phyloP scores from a whole-genome alignment of 1,140 invertebrate species.

The Bombus sibiricus region DNA sequence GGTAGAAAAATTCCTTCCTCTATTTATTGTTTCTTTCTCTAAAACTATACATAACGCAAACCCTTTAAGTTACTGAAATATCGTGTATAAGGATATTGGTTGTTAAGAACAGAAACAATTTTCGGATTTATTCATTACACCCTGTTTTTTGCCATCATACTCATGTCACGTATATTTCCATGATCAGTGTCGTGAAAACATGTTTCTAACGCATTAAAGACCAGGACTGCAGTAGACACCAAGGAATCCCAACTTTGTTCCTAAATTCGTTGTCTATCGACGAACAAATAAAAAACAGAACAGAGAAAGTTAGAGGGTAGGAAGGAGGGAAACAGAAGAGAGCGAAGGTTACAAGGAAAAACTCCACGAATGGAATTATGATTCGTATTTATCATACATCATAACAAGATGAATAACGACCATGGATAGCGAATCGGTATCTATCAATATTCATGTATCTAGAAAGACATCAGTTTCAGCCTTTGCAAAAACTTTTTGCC shows the following conservation, averaged over 20 bases:
- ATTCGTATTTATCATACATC: constrained; percentile 26
- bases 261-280: constrained; percentile 25
- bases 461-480: constrained; percentile 15
- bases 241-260: constrained; percentile 21
- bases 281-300: neutral
- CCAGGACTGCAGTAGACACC: constrained; percentile 49
- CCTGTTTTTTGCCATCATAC: no score
- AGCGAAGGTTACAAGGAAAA: neutral
- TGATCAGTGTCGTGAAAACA: constrained; percentile 44
- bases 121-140: no score
- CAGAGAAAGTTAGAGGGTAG: no score
- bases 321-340: no score
- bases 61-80: no score
- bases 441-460: constrained; percentile 41
- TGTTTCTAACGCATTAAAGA: constrained; percentile 65
- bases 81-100: no score
- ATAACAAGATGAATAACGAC: constrained; percentile 21
- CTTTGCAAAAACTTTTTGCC: no score
- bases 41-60: no score
- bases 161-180: no score
- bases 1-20: no score
- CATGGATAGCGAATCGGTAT: constrained; percentile 36
- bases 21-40: no score
- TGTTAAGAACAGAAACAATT: no score
- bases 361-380: neutral